Evolutionary conservation across 2,113 vertebrate genomes (phyloP).

Genomic region (Cranoglanis bouderius): DNA sequence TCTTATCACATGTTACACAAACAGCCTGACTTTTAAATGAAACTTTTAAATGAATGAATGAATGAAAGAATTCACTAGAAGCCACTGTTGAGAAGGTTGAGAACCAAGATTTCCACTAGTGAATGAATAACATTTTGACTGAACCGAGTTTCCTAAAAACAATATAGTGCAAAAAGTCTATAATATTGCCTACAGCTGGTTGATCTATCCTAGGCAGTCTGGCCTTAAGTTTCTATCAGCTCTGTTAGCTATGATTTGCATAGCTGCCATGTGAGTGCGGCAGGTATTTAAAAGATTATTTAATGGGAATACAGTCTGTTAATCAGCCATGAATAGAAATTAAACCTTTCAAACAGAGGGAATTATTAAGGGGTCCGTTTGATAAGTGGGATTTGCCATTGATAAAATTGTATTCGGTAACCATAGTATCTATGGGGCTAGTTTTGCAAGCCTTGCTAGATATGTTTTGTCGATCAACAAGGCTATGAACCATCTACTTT

Average conservation of each 20-base stretch:
- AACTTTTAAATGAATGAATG: neutral
- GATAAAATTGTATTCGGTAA: neutral
- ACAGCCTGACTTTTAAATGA: neutral
- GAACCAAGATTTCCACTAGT: neutral
- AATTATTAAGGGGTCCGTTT: neutral
- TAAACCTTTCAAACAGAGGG: neutral
- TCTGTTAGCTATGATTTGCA: no score
- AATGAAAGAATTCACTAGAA: no score
- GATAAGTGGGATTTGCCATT: neutral
- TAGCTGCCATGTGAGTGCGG: no score
- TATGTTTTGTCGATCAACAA: neutral
- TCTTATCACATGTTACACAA: neutral
- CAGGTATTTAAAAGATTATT: no score
- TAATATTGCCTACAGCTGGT: no score
- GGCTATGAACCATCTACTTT: neutral
- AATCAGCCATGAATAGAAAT: neutral
- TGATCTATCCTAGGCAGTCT: no score
- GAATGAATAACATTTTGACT: neutral
- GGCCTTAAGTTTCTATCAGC: no score
- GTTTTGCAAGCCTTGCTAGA: neutral
- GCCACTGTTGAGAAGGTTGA: no score
- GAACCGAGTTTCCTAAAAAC: neutral
- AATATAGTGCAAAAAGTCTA: no score
- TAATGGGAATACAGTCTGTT: no score
- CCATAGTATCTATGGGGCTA: neutral